Base-by-base conservation (phyloP, 2,888 invertebrate species). In the Aspidapion aeneum region DNA sequence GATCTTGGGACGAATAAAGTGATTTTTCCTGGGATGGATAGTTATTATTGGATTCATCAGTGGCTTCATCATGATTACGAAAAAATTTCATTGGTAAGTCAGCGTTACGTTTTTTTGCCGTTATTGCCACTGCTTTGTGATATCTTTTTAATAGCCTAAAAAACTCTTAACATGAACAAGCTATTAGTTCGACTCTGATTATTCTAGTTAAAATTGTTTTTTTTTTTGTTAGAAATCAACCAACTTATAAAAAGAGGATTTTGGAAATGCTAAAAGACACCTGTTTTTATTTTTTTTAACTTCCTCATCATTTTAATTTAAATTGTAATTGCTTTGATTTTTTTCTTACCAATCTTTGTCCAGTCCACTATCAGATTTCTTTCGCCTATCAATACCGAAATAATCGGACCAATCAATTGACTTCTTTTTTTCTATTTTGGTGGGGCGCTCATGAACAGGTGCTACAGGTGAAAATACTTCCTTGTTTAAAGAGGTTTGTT, bases 401-500 rank as follows among this genome's bases (percentile, higher is more conserved):
- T 94, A 93, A 72, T 92, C 88, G 0, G 91, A 90, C 94, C 93
- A 94, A 73, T 93, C 89, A 64, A 94, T 86, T 0, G 91, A 91
- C 77, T 93, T 94, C 79, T 93, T 93, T 67, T 88, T 87, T 5
- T 91, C 73, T 61, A 78, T 75, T 12, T 80, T 66, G 2, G 35
- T 18, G 1, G 78, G 81, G 66, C 83, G 81, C 68, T 82, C 81
- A 59, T 81, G 81, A 1, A 68, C 63, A 3, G 76, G 74, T n/a
- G 67, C 68, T 16, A 78, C 67, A 58, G 71, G 68, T 22, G 67
- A 64, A 56, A 71, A 70, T 57, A 71, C 76, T 61, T 82, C 81
- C n/a, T 81, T 81, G 12, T 79, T 80, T 12, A 72, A 70, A 3
- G 65, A 65, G 55, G 3, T 64, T 60, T 21, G 60, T 61, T 58